Evolutionary conservation across 2,113 vertebrate genomes (phyloP).

Genomic region (Balaeniceps rex): DNA sequence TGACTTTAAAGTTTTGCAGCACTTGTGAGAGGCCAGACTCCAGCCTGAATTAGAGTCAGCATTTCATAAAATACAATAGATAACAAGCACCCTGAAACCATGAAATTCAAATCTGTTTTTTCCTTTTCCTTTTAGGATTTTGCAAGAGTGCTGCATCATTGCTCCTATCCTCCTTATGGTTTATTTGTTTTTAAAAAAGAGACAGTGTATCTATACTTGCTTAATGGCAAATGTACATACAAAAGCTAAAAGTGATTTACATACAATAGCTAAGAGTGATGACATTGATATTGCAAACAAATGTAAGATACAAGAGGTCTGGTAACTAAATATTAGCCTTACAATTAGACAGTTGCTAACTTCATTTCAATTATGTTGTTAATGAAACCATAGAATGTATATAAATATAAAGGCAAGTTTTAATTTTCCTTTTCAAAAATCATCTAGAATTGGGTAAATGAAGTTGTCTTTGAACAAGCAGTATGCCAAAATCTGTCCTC

Average conservation of each 20-base stretch:
- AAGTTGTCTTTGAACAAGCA: conserved; percentile 88
- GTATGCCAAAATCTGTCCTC: conserved; percentile 85
- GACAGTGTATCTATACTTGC: background rate
- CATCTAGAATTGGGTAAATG: conserved; percentile 84
- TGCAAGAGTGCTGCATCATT: background rate
- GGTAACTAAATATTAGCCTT: background rate
- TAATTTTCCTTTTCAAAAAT: conserved; percentile 75
- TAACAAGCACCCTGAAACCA: background rate
- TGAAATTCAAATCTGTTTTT: background rate
- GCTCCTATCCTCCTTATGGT: background rate
- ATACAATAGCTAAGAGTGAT: background rate
- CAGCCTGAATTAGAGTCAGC: background rate
- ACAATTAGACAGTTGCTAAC: background rate
- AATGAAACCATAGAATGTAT: background rate
- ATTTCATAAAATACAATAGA: background rate
- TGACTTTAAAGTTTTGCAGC: background rate
- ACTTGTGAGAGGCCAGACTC: background rate
- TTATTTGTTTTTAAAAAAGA: background rate
- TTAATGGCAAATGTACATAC: background rate
- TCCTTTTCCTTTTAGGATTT: background rate
- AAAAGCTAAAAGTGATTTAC: background rate
- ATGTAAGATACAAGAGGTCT: background rate
- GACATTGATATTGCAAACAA: background rate
- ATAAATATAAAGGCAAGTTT: background rate
- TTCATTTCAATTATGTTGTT: background rate